Base-by-base conservation (phyloP, 2,113 vertebrate genomes). In the Atractosteus spatula region DNA sequence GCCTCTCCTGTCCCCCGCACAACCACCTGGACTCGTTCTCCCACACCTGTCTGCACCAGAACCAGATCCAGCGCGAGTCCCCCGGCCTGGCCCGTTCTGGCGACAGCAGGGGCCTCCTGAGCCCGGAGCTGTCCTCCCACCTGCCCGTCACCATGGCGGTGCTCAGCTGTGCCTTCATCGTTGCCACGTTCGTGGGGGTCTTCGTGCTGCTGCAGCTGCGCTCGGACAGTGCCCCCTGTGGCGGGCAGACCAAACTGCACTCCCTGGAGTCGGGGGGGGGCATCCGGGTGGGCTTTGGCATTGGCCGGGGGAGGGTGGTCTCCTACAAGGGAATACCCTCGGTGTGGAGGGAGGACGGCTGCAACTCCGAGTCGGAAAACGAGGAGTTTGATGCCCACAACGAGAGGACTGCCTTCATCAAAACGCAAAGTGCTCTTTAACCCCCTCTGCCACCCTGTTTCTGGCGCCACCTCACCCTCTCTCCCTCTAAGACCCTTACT, bases 361-460 rank as follows among this genome's bases (percentile, higher is more conserved):
- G 83, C 0, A 88, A 83, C 68, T 94, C 96, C 0, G 97, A 98
- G 83, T 96, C 97, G 0, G 97, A 98, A 41, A 92, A 90, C 57
- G 95, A 97, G 51, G 96, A 98, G 76, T 93, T 90, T 0, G 95
- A 94, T 83, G 84, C 84, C 77, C 94, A 93, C 76, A 94, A 89
- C 17, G 97, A 99, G 92, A 96, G 95, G 92, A 98, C 95, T 93
- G 95, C 96, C 92, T 99, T 99, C 81, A 96, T 99, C 91, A 99
- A 95, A 93, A 97, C 95, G 92, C 97, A 98, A 96, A 98, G 97
- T 92, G 93, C 93, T 93, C 96, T 99, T 93, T 99, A 95, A 96
- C 87, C 79, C 78, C 66, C 71, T 72, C 75, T 65, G 55, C 29
- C 69, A 65, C 41, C 71, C 70, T 67, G 66, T 68, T 62, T 62